Base-by-base conservation (phyloP, 2,888 invertebrate species). In the Hybos culiciformis region DNA sequence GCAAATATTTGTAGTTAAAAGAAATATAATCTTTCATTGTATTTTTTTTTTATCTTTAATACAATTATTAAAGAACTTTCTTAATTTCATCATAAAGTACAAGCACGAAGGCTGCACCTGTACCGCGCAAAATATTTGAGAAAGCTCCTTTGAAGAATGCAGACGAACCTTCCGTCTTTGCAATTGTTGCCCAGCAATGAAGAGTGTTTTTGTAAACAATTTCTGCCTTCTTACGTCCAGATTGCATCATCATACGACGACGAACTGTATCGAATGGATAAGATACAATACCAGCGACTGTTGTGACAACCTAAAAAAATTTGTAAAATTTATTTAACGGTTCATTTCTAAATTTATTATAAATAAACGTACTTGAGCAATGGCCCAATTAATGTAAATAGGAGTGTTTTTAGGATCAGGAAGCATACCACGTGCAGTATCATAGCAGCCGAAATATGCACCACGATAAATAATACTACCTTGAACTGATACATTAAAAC, bases 171-270 rank as follows among this genome's bases (percentile, higher is more conserved):
- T 94, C 92, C 36, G 71, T 68, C 66, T 78, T 78, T 61, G 78
- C 70, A 61, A 91, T 86, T 67, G 83, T 83, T 40, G 70, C 62
- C 82, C 88, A 87, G 74, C 92, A 92, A 70, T 93, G 86, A 46
- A 83, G 58, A 29, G 92, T 91, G 69, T 72, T 80, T 73, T 83
- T 90, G 78, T 91, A 91, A 55, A 84, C 69, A 49, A 85, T 74
- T 39, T 87, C 84, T 43, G 67, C 63, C 72, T 79, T 77, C 56
- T 75, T 75, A 50, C 82, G 79, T 44, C 87, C 87, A 51, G 90
- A 90, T 70, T 91, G 91, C 92, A 93, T 93, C 92, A 93, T 93
- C 87, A 93, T 87, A 66, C 92, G 80, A 73, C 92, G 77, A 66
- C 91, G 77, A 60, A 83, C 81, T 7, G 92, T 92, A 71, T 93